Evolutionary conservation across 2,888 invertebrate species (phyloP).

Genomic region (Eulithis prunata): DNA sequence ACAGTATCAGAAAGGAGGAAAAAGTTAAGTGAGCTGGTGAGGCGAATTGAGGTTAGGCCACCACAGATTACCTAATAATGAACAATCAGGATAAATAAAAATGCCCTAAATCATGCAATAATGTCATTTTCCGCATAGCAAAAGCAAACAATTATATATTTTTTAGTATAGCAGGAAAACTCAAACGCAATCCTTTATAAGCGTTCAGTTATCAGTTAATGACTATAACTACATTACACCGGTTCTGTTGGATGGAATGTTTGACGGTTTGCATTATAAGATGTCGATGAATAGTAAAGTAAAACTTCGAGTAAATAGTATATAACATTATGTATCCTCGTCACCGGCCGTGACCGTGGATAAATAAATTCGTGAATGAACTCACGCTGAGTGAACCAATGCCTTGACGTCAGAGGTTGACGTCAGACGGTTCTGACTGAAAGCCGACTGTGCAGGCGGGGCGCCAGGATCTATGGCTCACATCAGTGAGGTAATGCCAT

Average conservation of each 20-base stretch:
- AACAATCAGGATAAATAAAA: background rate
- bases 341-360: constrained; percentile 64
- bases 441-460: constrained; percentile 19
- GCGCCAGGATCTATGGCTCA: constrained; percentile 21
- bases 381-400: constrained; percentile 59
- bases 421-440: constrained; percentile 54
- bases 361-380: constrained; percentile 76
- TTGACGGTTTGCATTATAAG: constrained; percentile 17
- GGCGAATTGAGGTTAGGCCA: background rate
- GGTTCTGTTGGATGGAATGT: constrained; percentile 14
- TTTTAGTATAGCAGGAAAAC: constrained; percentile 15
- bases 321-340: constrained; percentile 28
- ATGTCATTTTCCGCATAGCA: background rate
- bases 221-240: constrained; percentile 18
- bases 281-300: constrained; percentile 22
- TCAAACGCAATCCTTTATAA: constrained; percentile 1
- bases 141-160: background rate
- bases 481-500: constrained; percentile 15
- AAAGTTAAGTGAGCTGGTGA: background rate
- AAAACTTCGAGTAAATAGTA: constrained; percentile 9
- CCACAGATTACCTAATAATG: background rate
- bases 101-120: background rate
- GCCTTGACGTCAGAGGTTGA: constrained; percentile 67
- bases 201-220: constrained; percentile 10
- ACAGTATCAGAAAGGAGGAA: background rate